Percentiles rank a stretch among this genome's conserved stretches.
Conservation (phyloP, 2,113 vertebrate genomes). For the Atlantisia rogersi region DNA sequence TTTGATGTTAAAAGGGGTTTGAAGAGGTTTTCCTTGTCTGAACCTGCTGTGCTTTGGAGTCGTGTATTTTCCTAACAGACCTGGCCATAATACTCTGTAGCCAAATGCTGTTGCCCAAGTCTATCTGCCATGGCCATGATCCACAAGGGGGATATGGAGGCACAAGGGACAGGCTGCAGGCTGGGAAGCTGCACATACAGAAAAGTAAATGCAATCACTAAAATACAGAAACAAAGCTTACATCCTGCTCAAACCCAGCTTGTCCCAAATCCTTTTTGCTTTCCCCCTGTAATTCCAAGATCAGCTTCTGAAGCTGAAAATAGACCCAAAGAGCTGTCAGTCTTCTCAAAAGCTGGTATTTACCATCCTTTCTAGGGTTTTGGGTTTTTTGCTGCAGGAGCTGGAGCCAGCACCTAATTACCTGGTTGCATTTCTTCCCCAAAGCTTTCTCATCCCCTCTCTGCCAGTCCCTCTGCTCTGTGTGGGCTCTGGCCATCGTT, state of each 20-base stretch:
- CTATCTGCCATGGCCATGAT: not conserved
- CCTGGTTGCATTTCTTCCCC: not conserved
- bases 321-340: not conserved
- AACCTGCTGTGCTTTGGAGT: not conserved
- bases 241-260: not conserved
- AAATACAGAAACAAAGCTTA: not conserved
- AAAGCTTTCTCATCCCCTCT: not conserved
- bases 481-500: not conserved
- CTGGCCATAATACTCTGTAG: not conserved
- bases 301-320: not conserved
- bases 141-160: accelerated
- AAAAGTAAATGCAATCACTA: not conserved
- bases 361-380: not conserved
- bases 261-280: not conserved
- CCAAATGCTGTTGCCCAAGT: not conserved
- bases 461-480: not conserved
- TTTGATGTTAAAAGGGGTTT: not conserved
- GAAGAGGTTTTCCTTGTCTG: not conserved
- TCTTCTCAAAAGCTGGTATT: not conserved
- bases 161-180: not conserved
- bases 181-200: not conserved
- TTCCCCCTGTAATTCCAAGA: not conserved
- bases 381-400: not conserved
- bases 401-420: not conserved
- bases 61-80: not conserved